Evolutionary conservation across 2,888 invertebrate species (phyloP).

Genomic region (Junonia oenone): DNA sequence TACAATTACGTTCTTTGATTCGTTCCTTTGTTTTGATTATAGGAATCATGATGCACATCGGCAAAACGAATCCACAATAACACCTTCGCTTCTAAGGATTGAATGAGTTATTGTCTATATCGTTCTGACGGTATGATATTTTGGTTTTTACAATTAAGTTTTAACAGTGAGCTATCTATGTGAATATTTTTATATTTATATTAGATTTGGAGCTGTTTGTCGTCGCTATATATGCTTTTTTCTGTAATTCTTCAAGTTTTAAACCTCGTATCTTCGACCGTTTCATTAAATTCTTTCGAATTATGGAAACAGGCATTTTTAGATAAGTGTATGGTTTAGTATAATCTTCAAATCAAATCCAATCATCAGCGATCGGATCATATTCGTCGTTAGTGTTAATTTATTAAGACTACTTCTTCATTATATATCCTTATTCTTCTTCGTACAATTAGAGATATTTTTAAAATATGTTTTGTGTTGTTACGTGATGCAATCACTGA

Average conservation of each 20-base stretch:
- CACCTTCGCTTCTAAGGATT: slow-evolving; percentile 25
- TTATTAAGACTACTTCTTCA: slow-evolving; percentile 7
- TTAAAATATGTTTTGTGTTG: slow-evolving; percentile 2
- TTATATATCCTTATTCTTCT: neutral
- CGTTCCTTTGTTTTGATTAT: slow-evolving; percentile 11
- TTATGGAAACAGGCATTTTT: slow-evolving; percentile 31
- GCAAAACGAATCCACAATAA: slow-evolving; percentile 43
- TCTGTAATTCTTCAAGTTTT: slow-evolving; percentile 1
- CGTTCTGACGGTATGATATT: slow-evolving; percentile 40
- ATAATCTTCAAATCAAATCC: slow-evolving; percentile 34
- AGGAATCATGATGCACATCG: slow-evolving; percentile 36
- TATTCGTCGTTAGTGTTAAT: slow-evolving; percentile 9
- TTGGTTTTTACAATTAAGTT: slow-evolving; percentile 31
- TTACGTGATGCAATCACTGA: slow-evolving; percentile 30
- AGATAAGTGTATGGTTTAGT: slow-evolving; percentile 15
- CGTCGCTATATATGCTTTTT: slow-evolving; percentile 5
- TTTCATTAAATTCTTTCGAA: slow-evolving; percentile 27
- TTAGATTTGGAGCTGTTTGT: too few relatives aligned
- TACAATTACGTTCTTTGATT: slow-evolving; percentile 63
- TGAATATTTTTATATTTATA: slow-evolving; percentile 32
- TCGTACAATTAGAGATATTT: neutral
- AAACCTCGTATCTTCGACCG: neutral
- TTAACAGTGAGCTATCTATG: neutral
- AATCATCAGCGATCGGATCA: slow-evolving; percentile 40
- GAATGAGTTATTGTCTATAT: slow-evolving; percentile 41